Percentiles rank a stretch among this genome's conserved stretches.
phyloP scores from a whole-genome alignment of 2,888 invertebrate species.

The Brachynemurus nebulosus region DNA sequence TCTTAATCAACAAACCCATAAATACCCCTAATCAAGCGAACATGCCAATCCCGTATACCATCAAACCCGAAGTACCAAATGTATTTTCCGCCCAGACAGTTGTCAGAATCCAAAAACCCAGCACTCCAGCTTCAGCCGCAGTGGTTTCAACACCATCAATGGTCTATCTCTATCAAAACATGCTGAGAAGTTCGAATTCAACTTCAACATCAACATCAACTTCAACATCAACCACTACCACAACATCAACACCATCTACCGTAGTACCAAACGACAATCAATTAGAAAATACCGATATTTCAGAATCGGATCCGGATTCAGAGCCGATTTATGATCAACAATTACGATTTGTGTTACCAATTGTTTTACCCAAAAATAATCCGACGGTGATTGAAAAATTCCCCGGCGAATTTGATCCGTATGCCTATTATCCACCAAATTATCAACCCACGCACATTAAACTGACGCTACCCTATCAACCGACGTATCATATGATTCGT shows the following conservation, averaged over 20 bases:
- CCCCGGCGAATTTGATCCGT: constrained; percentile 26
- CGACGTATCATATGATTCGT: constrained; percentile 27
- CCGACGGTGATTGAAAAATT: constrained; percentile 17
- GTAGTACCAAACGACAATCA: not conserved
- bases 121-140: too few relatives aligned
- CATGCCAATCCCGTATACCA: too few relatives aligned
- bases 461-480: constrained; percentile 26
- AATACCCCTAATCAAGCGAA: too few relatives aligned
- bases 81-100: too few relatives aligned
- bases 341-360: constrained; percentile 28
- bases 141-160: too few relatives aligned
- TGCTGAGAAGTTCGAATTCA: too few relatives aligned
- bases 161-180: too few relatives aligned
- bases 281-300: not conserved
- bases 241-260: not conserved
- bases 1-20: too few relatives aligned
- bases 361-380: constrained; percentile 22
- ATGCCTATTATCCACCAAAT: constrained; percentile 26
- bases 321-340: constrained; percentile 23
- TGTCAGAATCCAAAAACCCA: too few relatives aligned
- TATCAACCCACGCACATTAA: constrained; percentile 25
- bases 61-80: too few relatives aligned
- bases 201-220: constrained; percentile 9
- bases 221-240: constrained; percentile 14
- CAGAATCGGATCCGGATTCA: constrained; percentile 9